Percentiles rank a stretch among this genome's conserved stretches.
Evolutionary conservation across 2,113 vertebrate genomes (phyloP).

Genomic region (Panthera leo): DNA sequence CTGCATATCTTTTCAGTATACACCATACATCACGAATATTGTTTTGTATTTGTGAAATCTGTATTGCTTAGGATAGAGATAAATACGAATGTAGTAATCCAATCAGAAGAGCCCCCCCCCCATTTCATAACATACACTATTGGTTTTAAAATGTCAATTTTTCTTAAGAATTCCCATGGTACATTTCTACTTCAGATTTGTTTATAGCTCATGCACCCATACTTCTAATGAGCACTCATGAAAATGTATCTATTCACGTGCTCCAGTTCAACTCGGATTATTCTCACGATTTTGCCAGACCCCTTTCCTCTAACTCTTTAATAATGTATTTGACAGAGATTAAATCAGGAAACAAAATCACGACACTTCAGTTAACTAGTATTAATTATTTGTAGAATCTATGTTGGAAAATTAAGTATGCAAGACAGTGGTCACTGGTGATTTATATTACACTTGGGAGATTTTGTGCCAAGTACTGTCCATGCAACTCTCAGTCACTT

Average conservation of each 20-base stretch:
- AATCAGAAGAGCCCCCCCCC: neutral
- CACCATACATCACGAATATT: neutral
- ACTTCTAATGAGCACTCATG: neutral
- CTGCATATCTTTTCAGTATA: neutral
- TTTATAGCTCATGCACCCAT: neutral
- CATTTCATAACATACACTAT: neutral
- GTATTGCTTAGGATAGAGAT: neutral
- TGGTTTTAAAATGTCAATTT: neutral
- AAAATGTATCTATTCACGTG: neutral
- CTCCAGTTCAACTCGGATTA: neutral
- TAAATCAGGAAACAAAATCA: constrained; percentile 12
- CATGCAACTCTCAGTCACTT: neutral
- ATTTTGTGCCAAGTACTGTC: neutral
- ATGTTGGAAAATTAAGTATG: neutral
- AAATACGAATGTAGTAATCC: neutral
- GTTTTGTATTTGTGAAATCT: constrained; percentile 33
- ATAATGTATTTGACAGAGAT: neutral
- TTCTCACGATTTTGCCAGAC: neutral
- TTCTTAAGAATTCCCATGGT: neutral
- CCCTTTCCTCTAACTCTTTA: neutral
- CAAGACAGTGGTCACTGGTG: neutral
- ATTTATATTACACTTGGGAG: neutral
- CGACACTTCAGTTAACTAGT: neutral
- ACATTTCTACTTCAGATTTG: neutral
- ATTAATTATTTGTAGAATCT: constrained; percentile 13